These are phyloP conservation scores for Gouania willdenowi DNA, from an alignment of 2,797 vertebrate genomes.

Conservation along the genomic window DNA sequence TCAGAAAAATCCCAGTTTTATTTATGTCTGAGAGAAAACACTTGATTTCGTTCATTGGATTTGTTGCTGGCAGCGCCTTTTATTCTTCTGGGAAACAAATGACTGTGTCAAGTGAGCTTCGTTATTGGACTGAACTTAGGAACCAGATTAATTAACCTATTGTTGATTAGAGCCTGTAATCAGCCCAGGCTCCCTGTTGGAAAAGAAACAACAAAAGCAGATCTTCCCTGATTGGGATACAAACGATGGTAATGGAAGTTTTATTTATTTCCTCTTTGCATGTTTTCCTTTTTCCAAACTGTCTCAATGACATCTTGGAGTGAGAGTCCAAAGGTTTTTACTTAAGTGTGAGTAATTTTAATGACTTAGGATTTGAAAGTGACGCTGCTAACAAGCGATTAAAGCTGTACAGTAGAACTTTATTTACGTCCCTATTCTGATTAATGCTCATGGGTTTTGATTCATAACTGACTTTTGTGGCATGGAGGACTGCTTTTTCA, in stretches of 20 bases:
- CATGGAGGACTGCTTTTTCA: no score
- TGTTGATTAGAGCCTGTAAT: conserved; percentile 43
- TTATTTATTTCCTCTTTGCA: conserved; percentile 12
- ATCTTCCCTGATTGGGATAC: conserved; percentile 25
- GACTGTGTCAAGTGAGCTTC: conserved; percentile 39
- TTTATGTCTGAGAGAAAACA: neutral
- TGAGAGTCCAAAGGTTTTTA: no score
- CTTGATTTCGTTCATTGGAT: conserved; percentile 27
- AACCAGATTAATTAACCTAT: conserved; percentile 63
- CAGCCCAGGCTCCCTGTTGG: conserved; percentile 32
- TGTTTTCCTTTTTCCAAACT: conserved; percentile 6
- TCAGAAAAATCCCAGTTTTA: conserved; percentile 2
- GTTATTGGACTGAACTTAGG: conserved; percentile 61
- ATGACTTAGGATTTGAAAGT: no score
- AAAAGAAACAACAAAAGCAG: conserved; percentile 11
- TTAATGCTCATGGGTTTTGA: no score
- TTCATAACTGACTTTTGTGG: no score
- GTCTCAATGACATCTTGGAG: no score
- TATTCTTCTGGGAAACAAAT: conserved; percentile 36
- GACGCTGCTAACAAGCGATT: no score
- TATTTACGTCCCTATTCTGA: no score
- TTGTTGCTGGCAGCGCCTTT: conserved; percentile 18
- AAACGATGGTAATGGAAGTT: conserved; percentile 7
- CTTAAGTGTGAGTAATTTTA: no score
- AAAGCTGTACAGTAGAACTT: no score